Evolutionary conservation across 2,797 vertebrate genomes (phyloP).

Genomic region (Ibycter americanus): DNA sequence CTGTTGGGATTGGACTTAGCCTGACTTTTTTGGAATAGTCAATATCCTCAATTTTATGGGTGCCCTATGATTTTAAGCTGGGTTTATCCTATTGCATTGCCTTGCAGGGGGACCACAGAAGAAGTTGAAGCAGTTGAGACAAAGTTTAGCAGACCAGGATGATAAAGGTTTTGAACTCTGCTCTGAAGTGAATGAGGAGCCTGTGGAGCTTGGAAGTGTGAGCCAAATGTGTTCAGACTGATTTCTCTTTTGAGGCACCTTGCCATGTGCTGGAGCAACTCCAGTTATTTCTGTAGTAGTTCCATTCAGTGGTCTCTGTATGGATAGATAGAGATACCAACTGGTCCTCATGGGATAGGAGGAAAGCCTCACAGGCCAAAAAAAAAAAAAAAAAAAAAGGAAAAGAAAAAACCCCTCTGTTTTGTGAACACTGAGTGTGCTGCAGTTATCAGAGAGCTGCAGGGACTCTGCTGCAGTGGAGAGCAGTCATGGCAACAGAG

Average conservation of each 20-base stretch:
- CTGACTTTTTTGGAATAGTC: background rate
- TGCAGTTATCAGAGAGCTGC: background rate
- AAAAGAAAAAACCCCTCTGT: fast-evolving
- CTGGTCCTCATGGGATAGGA: background rate
- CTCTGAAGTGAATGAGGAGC: background rate
- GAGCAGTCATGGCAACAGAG: background rate
- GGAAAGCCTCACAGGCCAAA: background rate
- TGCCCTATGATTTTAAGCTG: background rate
- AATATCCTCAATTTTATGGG: background rate
- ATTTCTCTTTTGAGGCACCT: background rate
- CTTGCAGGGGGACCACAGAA: background rate
- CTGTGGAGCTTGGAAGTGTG: background rate
- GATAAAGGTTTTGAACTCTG: background rate
- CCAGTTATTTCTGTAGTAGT: background rate
- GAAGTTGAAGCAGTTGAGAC: background rate
- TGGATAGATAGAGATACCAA: background rate
- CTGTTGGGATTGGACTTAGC: background rate
- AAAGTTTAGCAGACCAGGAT: background rate
- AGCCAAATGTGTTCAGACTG: background rate
- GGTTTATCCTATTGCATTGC: background rate
- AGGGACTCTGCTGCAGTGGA: background rate
- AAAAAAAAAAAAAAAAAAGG: background rate
- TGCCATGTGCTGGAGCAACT: background rate
- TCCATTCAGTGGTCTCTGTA: background rate
- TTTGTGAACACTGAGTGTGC: fast-evolving